Base-by-base conservation (phyloP, 2,888 invertebrate genomes). In the Gandaritis pyraliata region DNA sequence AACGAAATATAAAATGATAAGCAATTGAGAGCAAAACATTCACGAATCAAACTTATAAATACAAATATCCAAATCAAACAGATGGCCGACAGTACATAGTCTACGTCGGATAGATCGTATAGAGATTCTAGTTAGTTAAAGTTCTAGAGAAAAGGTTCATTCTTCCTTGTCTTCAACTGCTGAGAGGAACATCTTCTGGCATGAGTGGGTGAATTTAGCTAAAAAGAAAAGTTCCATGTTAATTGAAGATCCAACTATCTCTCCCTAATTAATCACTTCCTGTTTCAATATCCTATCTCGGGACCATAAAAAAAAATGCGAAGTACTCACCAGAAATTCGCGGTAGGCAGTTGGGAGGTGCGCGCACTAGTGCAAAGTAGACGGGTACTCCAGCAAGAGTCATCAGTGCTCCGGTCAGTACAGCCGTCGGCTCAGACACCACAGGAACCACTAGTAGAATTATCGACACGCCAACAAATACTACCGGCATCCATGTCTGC, bases 331-430 rank as follows among this genome's bases (percentile, higher is more conserved):
- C 87, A 76, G 96, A 94, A 12, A 93, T 68, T 33, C 84, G 54
- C 89, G 85, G 67, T 10, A 96, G 92, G 82, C 92, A 92, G 30
- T 82, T 72, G 0, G 97, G 97, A 75, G 95, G 93, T 93, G 95
- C 94, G 54, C 91, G 92, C 43, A 97, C 94, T 41, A 97, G 95
- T 0, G 94, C 76, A 74, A 94, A 95, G 86, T 97, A 98, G 16
- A 96, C 95, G 0, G 98, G 98, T 64, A 98, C 93, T 1, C 98
- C 98, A 29, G 95, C 94, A n/a, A 95, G 80, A 0, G 97, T 97
- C 75, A 98, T 97, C 30, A 95, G 76, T 2, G 95, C 88, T 13
- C 97, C 98, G 81, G 96, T 95, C 6, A 95, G 94, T 36, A 97
- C 96, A 78, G 97, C 97, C 43, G 93, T 89, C 0, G 98, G 97